Percentiles rank a stretch among this genome's conserved stretches.
phyloP scores from a whole-genome alignment of 2,113 vertebrate genomes.

The Ptychochromis oligacanthus region DNA sequence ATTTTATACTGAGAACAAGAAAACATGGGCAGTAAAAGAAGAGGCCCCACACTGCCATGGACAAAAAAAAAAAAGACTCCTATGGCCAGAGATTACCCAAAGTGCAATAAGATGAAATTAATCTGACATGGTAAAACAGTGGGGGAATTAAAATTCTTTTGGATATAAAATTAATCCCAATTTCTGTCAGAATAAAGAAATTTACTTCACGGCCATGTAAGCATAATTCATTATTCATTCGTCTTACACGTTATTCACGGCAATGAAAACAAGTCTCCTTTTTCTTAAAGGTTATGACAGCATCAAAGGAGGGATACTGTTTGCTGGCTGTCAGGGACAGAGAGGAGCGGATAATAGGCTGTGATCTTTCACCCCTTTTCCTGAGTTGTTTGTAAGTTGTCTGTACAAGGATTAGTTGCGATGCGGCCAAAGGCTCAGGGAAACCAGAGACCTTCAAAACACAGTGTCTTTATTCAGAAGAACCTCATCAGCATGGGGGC shows the following conservation, averaged over 20 bases:
- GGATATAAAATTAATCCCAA: background rate
- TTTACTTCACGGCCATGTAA: background rate
- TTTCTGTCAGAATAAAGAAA: background rate
- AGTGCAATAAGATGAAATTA: constrained; percentile 24
- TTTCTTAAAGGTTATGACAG: constrained; percentile 42
- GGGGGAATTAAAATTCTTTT: background rate
- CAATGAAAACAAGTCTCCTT: background rate
- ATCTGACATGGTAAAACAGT: constrained; percentile 11
- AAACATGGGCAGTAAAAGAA: constrained; percentile 31
- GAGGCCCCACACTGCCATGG: constrained; percentile 26
- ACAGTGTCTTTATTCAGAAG: constrained; percentile 59
- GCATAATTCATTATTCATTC: background rate
- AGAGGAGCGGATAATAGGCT: constrained; percentile 28
- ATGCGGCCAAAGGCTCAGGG: constrained; percentile 55
- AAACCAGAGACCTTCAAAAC: constrained; percentile 61
- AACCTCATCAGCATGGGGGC: constrained; percentile 34
- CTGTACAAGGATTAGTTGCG: constrained; percentile 66
- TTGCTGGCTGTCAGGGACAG: constrained; percentile 60
- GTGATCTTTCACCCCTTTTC: constrained; percentile 50
- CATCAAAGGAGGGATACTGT: constrained; percentile 34
- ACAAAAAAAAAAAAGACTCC: constrained; percentile 20
- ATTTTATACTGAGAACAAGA: constrained; percentile 28
- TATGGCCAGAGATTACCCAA: constrained; percentile 9
- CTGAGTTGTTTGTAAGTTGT: constrained; percentile 54
- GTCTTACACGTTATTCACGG: constrained; percentile 21